phyloP scores from a whole-genome alignment of 2,797 vertebrate species.

The Lithobates sylvaticus region DNA sequence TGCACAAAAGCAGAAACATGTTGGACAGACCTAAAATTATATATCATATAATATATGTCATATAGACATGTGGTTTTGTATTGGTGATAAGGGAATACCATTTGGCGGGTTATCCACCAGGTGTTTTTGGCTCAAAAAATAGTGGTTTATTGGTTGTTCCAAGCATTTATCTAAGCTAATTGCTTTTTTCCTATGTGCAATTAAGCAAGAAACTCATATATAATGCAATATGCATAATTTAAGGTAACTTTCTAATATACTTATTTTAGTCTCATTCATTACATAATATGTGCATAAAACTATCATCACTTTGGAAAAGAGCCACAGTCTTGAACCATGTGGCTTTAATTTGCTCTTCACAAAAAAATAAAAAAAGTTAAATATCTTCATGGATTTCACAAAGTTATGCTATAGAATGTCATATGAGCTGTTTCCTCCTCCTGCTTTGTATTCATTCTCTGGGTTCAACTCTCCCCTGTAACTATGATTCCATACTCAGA shows the following conservation, averaged over 20 bases:
- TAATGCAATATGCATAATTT: background rate
- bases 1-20: background rate
- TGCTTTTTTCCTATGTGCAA: background rate
- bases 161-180: background rate
- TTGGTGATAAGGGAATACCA: background rate
- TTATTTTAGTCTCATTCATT: slow-evolving; percentile 9
- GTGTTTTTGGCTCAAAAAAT: slow-evolving; percentile 2
- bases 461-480: slow-evolving; percentile 8
- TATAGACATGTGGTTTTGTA: slow-evolving; percentile 8
- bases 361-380: background rate
- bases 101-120: slow-evolving; percentile 8
- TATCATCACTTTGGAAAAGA: slow-evolving; percentile 34
- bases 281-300: slow-evolving; percentile 19
- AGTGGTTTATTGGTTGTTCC: background rate
- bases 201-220: background rate
- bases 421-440: slow-evolving; percentile 1
- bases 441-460: background rate
- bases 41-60: too few relatives aligned
- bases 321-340: slow-evolving; percentile 9
- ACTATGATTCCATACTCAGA: background rate
- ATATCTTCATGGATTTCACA: slow-evolving; percentile 9
- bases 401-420: slow-evolving; percentile 30
- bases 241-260: background rate
- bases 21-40: background rate
- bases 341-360: slow-evolving; percentile 30